Conservation (phyloP, 1,140 invertebrate genomes). For the Drosophila lacteicornis region DNA sequence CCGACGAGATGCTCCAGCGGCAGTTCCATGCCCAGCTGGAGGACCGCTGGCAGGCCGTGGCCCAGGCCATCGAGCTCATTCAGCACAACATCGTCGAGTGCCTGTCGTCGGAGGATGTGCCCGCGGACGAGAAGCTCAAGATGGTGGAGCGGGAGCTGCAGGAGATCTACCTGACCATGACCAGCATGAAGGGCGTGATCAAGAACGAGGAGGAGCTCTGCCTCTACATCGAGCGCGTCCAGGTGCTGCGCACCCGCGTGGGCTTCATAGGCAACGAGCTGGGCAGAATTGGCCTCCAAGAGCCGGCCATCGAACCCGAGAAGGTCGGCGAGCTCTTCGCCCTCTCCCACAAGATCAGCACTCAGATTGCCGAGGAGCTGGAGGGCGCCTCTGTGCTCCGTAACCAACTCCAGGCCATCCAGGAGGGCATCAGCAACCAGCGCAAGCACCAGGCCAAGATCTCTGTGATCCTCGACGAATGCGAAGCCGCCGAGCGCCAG, state of each 20-base stretch:
- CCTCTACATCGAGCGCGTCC: conserved; percentile 91
- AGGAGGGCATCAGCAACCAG: conserved; percentile 88
- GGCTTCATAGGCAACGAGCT: conserved; percentile 91
- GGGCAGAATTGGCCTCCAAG: conserved; percentile 89
- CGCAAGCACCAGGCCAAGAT: conserved; percentile 88
- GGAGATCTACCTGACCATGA: conserved; percentile 88
- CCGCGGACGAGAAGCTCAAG: conserved; percentile 89
- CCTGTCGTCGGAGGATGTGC: conserved; percentile 89
- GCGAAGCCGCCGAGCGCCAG: conserved; percentile 89
- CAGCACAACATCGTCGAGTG: conserved; percentile 88
- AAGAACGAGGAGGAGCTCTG: conserved; percentile 93
- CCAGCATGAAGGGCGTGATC: conserved; percentile 90
- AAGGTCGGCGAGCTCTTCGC: conserved; percentile 89
- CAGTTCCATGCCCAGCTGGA: conserved; percentile 91
- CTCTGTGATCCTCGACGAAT: conserved; percentile 88
- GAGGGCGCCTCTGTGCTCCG: conserved; percentile 89
- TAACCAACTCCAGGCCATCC: conserved; percentile 89
- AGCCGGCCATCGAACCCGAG: conserved; percentile 89
- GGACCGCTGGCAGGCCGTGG: conserved; percentile 90
- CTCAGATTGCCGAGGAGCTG: conserved; percentile 90
- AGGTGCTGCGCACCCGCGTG: conserved; percentile 90
- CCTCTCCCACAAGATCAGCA: conserved; percentile 89
- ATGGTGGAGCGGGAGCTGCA: conserved; percentile 90
- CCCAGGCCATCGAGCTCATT: conserved; percentile 88
- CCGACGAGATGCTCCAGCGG: conserved; percentile 92